A percentile compares a stretch with the other conserved stretches of the same genome.
Evolutionary conservation across 2,113 vertebrate species (phyloP).

Genomic region (Siphamia tubifer): DNA sequence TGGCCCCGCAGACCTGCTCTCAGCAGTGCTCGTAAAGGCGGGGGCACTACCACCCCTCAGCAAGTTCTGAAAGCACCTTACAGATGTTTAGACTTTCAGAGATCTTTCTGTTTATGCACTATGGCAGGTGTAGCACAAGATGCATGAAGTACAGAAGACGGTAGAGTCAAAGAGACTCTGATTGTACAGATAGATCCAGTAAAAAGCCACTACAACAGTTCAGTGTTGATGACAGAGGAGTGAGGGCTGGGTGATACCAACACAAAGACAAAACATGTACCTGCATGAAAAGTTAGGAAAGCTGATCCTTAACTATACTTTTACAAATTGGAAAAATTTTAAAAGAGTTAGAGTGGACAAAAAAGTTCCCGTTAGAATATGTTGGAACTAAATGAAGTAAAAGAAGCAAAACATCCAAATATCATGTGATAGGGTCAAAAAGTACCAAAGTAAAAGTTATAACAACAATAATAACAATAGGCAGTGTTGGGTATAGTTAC

Average conservation of each 20-base stretch:
- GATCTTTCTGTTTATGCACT: conserved; percentile 40
- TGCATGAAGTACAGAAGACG: background rate
- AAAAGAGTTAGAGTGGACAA: too few relatives aligned
- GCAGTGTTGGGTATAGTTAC: too few relatives aligned
- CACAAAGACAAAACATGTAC: too few relatives aligned
- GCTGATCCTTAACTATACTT: too few relatives aligned
- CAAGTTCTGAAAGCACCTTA: conserved; percentile 71
- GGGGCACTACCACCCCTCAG: conserved; percentile 69
- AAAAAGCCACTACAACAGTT: conserved; percentile 53
- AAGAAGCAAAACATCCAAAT: too few relatives aligned
- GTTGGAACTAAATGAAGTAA: too few relatives aligned
- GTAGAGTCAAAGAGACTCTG: background rate
- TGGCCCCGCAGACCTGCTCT: conserved; percentile 74
- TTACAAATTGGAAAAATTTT: too few relatives aligned
- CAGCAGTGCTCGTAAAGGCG: conserved; percentile 79
- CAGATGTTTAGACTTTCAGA: background rate
- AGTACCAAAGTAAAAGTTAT: too few relatives aligned
- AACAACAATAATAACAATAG: too few relatives aligned
- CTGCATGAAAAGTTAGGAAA: too few relatives aligned
- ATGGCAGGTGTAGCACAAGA: background rate
- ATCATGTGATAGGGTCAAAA: too few relatives aligned
- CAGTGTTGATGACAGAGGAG: background rate
- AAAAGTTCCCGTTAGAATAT: too few relatives aligned
- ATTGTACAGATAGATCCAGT: background rate
- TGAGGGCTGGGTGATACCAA: background rate